Base-by-base conservation (phyloP, 2,797 vertebrate species). In the Acipenser transmontanus region DNA sequence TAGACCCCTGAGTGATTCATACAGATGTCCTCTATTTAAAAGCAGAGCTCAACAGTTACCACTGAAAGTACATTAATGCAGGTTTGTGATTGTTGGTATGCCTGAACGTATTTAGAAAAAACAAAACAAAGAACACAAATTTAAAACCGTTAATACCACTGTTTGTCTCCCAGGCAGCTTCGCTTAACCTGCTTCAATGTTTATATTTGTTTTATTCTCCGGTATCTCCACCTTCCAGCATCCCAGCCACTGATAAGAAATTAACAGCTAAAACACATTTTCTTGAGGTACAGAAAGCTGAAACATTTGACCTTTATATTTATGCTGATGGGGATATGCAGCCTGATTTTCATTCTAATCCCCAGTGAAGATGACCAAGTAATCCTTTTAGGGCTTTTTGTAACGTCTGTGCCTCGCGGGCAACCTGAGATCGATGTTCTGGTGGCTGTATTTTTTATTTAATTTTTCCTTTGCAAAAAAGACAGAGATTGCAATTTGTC, bases 351-450 rank as follows among this genome's bases (percentile, higher is more conserved):
- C 62, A 62, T 75, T 72, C 8, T 81, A 85, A 84, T 84, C 81
- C 83, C 67, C 78, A 74, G 77, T 80, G 77, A 77, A 78, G 82
- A 86, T 84, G 81, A 83, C 70, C 78, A 67, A 72, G 75, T 74
- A 67, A 60, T 81, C 52, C 87, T 81, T 82, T 91, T 87, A 86
- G 73, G 71, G 70, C 49, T 2, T 68, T 59, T 71, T 51, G 52
- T 61, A 67, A 56, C 62, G 14, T 11, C 54, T 1, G 66, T 66
- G 54, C 20, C 72, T 75, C 73, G 60, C 67, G 66, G 75, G 72
- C 74, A 79, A 74, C 74, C 68, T 72, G 71, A 80, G 86, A 89
- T 89, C 83, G 84, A 91, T 89, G 78, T 76, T 72, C 66, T 66
- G 80, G 34, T 34, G 77, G 72, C 66, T 66, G 79, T 73, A 8